Evolutionary conservation across 2,797 vertebrate genomes (phyloP).

Genomic region (Chelonia mydas): DNA sequence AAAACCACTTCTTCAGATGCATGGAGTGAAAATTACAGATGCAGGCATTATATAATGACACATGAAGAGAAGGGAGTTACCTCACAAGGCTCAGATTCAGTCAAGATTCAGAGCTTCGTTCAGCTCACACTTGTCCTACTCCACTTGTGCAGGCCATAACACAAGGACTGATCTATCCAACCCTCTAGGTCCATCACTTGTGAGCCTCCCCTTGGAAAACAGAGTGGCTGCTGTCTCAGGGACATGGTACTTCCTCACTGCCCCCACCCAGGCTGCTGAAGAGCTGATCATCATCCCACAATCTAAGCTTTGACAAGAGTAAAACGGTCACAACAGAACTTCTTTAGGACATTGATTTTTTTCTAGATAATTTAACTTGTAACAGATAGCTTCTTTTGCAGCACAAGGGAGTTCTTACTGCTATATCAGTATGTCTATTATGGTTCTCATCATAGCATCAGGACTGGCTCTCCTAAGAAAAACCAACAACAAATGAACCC

Average conservation of each 20-base stretch:
- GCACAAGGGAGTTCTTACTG: background rate
- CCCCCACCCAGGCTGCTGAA: background rate
- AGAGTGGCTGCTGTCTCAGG: background rate
- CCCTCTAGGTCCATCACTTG: background rate
- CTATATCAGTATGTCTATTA: background rate
- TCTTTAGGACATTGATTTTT: background rate
- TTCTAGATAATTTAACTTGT: background rate
- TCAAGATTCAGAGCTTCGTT: background rate
- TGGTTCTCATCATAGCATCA: background rate
- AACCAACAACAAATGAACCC: background rate
- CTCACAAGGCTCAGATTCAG: no score
- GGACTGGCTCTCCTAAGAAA: background rate
- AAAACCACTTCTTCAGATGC: no score
- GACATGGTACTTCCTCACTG: background rate
- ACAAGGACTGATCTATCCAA: background rate
- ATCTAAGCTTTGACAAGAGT: background rate
- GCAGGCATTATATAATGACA: no score
- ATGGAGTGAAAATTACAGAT: no score
- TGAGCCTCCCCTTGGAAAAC: background rate
- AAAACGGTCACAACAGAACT: background rate
- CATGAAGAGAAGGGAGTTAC: no score
- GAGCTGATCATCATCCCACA: background rate
- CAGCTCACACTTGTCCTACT: background rate
- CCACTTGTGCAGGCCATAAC: background rate
- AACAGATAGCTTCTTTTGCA: background rate